Percentiles rank a stretch among this genome's conserved stretches.
Conservation (phyloP, 2,113 vertebrate species). For the Potamarius usumacintae region DNA sequence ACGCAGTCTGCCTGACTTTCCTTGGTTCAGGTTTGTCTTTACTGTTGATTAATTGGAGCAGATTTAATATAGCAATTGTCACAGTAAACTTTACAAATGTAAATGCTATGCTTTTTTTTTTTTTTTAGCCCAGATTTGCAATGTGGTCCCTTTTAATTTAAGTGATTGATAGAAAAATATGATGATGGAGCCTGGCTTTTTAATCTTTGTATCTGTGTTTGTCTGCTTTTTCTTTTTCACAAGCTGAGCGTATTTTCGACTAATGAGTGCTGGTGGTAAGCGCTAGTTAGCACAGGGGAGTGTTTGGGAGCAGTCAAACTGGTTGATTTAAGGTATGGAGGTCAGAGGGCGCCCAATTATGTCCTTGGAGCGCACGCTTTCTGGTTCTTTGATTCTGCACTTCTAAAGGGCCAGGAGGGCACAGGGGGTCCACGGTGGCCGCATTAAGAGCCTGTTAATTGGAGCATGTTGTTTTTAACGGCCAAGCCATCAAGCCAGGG, state of each 20-base stretch:
- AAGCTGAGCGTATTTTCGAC: constrained; percentile 66
- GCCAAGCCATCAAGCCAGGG: constrained; percentile 49
- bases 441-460: constrained; percentile 93
- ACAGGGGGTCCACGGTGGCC: constrained; percentile 75
- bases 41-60: constrained; percentile 46
- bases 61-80: constrained; percentile 21
- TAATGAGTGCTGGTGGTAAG: constrained; percentile 93
- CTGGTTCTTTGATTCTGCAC: constrained; percentile 87
- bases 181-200: constrained; percentile 42
- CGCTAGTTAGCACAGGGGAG: constrained; percentile 98
- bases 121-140: constrained; percentile 3
- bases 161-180: constrained; percentile 35
- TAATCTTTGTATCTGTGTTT: constrained; percentile 50
- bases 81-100: constrained; percentile 32
- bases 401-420: constrained; percentile 86
- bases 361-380: constrained; percentile 81
- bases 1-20: constrained; percentile 32
- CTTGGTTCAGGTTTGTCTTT: neutral
- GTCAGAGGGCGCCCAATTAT: constrained; percentile 97
- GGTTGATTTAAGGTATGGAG: constrained; percentile 85
- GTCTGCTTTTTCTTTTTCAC: constrained; percentile 39
- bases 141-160: constrained; percentile 35
- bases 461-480: constrained; percentile 75
- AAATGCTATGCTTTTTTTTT: constrained; percentile 38
- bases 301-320: constrained; percentile 81